These are phyloP conservation scores for Malthinus seriepunctatus DNA, from an alignment of 2,888 invertebrate species.

Conservation along the genomic window DNA sequence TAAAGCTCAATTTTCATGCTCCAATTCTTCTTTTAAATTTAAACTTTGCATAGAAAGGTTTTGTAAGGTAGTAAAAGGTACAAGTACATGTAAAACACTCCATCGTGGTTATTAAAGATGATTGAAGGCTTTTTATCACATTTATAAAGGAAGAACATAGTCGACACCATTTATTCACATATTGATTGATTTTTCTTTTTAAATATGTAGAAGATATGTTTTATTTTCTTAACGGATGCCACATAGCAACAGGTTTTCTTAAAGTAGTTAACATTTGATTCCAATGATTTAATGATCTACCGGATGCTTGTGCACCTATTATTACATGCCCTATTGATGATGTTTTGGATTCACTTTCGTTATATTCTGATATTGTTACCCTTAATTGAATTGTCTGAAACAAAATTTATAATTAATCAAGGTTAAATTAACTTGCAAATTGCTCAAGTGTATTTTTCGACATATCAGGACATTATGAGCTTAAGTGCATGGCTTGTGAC, in stretches of 20 bases:
- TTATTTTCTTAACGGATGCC: conserved; percentile 72
- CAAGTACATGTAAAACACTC: conserved; percentile 24
- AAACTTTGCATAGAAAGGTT: not conserved
- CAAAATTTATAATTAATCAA: conserved; percentile 5
- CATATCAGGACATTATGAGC: not conserved
- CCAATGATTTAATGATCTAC: conserved; percentile 78
- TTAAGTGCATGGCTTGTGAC: not conserved
- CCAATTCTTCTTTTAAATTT: not conserved
- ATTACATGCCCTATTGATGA: conserved; percentile 79
- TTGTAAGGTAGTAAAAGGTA: conserved; percentile 7
- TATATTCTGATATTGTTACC: conserved; percentile 64
- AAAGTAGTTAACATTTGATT: conserved; percentile 81
- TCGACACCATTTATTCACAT: conserved; percentile 18
- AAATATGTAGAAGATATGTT: conserved; percentile 18
- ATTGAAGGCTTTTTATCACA: conserved; percentile 49
- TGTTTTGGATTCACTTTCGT: conserved; percentile 58
- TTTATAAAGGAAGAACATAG: conserved; percentile 48
- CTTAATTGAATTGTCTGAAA: conserved; percentile 73
- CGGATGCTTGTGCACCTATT: conserved; percentile 73
- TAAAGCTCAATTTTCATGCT: too few relatives aligned
- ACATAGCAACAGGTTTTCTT: conserved; percentile 82
- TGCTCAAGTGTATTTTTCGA: not conserved
- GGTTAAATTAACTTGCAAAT: not conserved
- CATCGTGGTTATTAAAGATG: too few relatives aligned
- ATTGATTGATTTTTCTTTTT: conserved; percentile 13